Evolutionary conservation across 2,888 invertebrate species (phyloP).

Genomic region (Leptopilina drosophilae): DNA sequence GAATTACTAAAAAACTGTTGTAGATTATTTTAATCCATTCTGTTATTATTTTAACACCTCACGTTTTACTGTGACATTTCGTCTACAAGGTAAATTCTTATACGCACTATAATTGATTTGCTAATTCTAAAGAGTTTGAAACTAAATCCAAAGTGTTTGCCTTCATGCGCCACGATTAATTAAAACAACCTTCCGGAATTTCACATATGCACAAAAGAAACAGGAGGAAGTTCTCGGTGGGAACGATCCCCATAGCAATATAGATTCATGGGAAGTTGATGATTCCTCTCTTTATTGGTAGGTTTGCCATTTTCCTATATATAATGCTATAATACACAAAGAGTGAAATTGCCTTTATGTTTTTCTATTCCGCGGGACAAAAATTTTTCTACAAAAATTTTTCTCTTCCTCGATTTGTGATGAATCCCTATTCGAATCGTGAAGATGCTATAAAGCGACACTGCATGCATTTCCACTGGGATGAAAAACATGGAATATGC

Average conservation of each 20-base stretch:
- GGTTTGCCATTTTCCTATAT: neutral
- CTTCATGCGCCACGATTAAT: neutral
- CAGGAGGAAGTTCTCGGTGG: constrained; percentile 5
- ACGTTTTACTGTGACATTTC: too few relatives aligned
- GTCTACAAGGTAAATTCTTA: too few relatives aligned
- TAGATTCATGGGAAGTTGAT: constrained; percentile 22
- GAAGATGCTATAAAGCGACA: constrained; percentile 25
- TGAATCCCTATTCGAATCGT: constrained; percentile 35
- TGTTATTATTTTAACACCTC: too few relatives aligned
- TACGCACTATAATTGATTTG: too few relatives aligned
- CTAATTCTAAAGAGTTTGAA: too few relatives aligned
- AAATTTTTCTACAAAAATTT: neutral
- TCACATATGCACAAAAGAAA: too few relatives aligned
- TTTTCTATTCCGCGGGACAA: neutral
- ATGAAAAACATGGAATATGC: too few relatives aligned
- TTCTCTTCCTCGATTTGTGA: constrained; percentile 15
- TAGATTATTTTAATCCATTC: too few relatives aligned
- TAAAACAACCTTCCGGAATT: too few relatives aligned
- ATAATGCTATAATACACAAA: neutral
- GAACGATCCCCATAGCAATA: neutral
- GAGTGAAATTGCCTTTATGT: constrained; percentile 2
- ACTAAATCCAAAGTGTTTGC: too few relatives aligned
- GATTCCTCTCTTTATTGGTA: constrained; percentile 5
- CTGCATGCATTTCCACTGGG: neutral
- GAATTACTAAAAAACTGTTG: too few relatives aligned